Percentiles rank a stretch among this genome's conserved stretches.
Conservation (phyloP, 1,140 invertebrate genomes). For the Nilaparvata lugens region DNA sequence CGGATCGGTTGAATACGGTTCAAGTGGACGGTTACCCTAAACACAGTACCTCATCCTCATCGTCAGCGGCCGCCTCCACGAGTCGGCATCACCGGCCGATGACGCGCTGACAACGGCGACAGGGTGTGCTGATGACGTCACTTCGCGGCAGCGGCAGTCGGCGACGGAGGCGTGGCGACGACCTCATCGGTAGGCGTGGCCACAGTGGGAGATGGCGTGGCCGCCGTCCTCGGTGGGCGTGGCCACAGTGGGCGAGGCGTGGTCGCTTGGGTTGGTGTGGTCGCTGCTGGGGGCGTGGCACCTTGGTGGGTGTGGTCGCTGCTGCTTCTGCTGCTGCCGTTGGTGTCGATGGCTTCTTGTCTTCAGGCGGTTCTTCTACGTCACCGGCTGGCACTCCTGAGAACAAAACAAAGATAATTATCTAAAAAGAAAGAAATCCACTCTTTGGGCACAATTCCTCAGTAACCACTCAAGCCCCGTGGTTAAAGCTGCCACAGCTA, state of each 20-base stretch:
- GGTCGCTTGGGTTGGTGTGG: neutral
- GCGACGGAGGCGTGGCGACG: slow-evolving; percentile 37
- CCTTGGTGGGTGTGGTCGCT: slow-evolving; percentile 20
- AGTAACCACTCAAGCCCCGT: too few relatives aligned
- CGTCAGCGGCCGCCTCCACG: slow-evolving; percentile 69
- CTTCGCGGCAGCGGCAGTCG: neutral
- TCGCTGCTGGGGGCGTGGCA: slow-evolving; percentile 1
- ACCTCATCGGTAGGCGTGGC: slow-evolving; percentile 75
- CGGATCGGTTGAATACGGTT: too few relatives aligned
- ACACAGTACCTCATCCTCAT: slow-evolving; percentile 36
- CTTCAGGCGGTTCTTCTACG: slow-evolving; percentile 34
- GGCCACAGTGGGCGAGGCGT: slow-evolving; percentile 23
- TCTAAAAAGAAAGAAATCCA: too few relatives aligned
- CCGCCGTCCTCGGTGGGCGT: slow-evolving; percentile 35
- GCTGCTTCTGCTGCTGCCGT: neutral
- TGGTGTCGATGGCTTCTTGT: slow-evolving; percentile 13
- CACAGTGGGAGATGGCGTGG: slow-evolving; percentile 24
- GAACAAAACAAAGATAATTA: slow-evolving; percentile 6
- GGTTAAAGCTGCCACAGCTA: too few relatives aligned
- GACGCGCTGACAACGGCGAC: slow-evolving; percentile 27
- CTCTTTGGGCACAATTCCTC: too few relatives aligned
- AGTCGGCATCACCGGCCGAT: slow-evolving; percentile 44
- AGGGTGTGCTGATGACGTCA: neutral
- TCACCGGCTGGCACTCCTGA: slow-evolving; percentile 18
- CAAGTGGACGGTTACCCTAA: too few relatives aligned